Evolutionary conservation across 2,888 invertebrate species (phyloP).

Genomic region (Athalia cordata): DNA sequence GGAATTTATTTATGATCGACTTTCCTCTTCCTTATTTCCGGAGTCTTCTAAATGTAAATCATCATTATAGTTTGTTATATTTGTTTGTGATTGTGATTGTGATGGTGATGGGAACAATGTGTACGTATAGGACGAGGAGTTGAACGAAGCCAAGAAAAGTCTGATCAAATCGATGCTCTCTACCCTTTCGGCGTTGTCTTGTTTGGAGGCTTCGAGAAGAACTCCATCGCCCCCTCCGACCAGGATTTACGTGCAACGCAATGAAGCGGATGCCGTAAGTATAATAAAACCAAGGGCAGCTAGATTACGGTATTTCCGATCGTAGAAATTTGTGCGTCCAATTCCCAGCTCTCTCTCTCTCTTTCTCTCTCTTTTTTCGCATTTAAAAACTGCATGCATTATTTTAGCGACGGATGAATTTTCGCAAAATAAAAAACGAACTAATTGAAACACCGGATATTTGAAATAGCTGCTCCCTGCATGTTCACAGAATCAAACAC

Average conservation of each 20-base stretch:
- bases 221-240: constrained; percentile 68
- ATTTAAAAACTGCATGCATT: too few relatives aligned
- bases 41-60: neutral
- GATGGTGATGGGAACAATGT: constrained; percentile 36
- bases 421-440: too few relatives aligned
- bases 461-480: too few relatives aligned
- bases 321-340: too few relatives aligned
- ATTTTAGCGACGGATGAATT: too few relatives aligned
- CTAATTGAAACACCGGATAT: too few relatives aligned
- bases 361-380: too few relatives aligned
- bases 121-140: constrained; percentile 61
- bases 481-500: constrained; percentile 49
- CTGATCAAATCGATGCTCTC: constrained; percentile 65
- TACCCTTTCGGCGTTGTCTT: constrained; percentile 66
- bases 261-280: constrained; percentile 59
- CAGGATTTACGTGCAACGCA: constrained; percentile 60
- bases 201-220: constrained; percentile 63
- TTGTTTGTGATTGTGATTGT: constrained; percentile 10
- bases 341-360: too few relatives aligned
- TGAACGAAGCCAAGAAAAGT: constrained; percentile 62
- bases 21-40: neutral
- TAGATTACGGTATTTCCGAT: too few relatives aligned
- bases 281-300: neutral
- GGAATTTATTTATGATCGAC: too few relatives aligned
- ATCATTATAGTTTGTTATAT: neutral